phyloP scores from a whole-genome alignment of 2,113 vertebrate genomes.

The Noturus placidus region DNA sequence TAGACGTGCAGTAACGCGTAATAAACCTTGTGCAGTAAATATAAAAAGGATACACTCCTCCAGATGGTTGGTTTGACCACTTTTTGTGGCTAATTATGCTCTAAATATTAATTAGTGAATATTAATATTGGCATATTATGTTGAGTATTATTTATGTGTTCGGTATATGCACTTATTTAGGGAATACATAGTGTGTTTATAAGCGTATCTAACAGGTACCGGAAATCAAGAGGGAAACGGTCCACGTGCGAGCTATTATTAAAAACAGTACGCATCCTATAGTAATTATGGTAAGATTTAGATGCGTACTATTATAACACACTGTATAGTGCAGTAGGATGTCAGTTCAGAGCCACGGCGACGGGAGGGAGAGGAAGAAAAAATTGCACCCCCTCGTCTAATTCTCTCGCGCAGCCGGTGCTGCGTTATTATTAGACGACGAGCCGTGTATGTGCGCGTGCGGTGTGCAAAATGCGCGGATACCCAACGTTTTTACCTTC shows the following conservation, averaged over 20 bases:
- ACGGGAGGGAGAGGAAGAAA: background rate
- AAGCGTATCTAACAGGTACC: background rate
- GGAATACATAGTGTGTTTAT: background rate
- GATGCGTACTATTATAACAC: background rate
- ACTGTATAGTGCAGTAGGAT: background rate
- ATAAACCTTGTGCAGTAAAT: background rate
- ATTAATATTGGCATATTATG: background rate
- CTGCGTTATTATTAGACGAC: background rate
- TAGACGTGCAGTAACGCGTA: background rate
- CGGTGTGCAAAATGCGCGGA: background rate
- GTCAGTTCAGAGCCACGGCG: background rate
- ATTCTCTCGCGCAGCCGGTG: background rate
- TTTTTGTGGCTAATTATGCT: background rate
- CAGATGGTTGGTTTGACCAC: background rate
- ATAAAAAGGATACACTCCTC: background rate
- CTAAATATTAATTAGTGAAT: background rate
- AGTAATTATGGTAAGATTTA: background rate
- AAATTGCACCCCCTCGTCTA: background rate
- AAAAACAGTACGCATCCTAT: too few species aligned
- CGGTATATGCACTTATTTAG: background rate
- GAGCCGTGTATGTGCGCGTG: background rate
- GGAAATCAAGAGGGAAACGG: background rate
- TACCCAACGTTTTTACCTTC: conserved; percentile 62
- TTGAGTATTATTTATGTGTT: background rate
- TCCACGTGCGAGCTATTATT: background rate